These are phyloP conservation scores for Julus scandinavius DNA, from an alignment of 2,888 invertebrate species.

Conservation along the genomic window DNA sequence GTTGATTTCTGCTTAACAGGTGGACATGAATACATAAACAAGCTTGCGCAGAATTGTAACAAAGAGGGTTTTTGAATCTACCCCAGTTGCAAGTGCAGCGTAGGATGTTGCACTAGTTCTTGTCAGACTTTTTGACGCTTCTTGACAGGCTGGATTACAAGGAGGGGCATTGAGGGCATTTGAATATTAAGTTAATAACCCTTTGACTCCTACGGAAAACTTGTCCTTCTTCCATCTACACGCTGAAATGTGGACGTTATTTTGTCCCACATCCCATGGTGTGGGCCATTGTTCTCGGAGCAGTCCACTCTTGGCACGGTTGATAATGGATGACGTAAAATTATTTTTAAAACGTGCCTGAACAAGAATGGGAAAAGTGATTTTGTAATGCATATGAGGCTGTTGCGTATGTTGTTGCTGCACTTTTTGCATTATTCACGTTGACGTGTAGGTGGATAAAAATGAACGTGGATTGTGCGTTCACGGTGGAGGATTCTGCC, in stretches of 20 bases:
- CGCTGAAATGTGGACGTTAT: not conserved
- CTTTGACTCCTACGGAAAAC: conserved; percentile 3
- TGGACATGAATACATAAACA: not conserved
- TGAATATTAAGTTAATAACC: conserved; percentile 35
- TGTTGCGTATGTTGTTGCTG: not conserved
- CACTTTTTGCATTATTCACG: conserved; percentile 25
- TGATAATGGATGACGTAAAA: not conserved
- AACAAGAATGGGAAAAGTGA: not conserved
- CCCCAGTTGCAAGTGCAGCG: not conserved
- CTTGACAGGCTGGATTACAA: not conserved
- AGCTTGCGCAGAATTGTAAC: not conserved
- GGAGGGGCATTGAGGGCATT: not conserved
- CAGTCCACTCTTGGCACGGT: not conserved
- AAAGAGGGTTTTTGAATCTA: conserved; percentile 21
- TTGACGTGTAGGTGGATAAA: not conserved
- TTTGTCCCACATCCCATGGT: not conserved
- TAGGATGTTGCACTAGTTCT: not conserved
- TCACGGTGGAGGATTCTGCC: not conserved
- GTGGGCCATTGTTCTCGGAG: conserved; percentile 35
- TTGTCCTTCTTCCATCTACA: not conserved
- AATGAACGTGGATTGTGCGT: not conserved
- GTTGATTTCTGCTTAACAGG: not conserved
- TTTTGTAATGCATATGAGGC: not conserved
- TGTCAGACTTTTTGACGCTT: conserved; percentile 14
- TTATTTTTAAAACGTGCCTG: not conserved